Evolutionary conservation across 2,797 vertebrate genomes (phyloP).

Genomic region (Lepidocolaptes lacrymiger): DNA sequence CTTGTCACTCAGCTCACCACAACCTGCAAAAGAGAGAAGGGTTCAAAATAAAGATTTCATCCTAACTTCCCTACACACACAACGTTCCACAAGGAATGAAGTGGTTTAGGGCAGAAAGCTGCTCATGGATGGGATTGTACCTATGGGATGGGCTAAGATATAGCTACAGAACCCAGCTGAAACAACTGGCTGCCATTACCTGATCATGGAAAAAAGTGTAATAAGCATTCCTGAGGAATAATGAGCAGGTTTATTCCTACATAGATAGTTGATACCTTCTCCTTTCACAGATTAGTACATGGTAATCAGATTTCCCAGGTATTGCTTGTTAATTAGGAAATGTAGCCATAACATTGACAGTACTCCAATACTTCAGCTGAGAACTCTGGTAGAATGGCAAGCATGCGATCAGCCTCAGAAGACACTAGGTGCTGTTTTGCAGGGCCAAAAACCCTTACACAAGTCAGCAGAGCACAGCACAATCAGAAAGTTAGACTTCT

Average conservation of each 20-base stretch:
- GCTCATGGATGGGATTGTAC: not conserved
- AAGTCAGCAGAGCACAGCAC: not conserved
- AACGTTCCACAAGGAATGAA: not conserved
- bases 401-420: not conserved
- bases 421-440: not conserved
- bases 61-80: not conserved
- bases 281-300: not conserved
- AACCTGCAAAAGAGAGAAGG: not conserved
- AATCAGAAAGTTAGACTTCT: not conserved
- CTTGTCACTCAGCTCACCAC: not conserved
- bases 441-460: not conserved
- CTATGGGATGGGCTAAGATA: not conserved
- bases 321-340: not conserved
- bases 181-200: not conserved
- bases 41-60: not conserved
- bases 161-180: not conserved
- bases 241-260: not conserved
- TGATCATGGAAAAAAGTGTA: not conserved
- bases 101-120: not conserved
- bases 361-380: not conserved
- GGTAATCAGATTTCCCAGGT: not conserved
- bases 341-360: accelerated
- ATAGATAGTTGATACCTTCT: not conserved
- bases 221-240: not conserved
- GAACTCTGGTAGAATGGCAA: not conserved